phyloP scores from a whole-genome alignment of 1,140 invertebrate species.

The Micrasema longulum region DNA sequence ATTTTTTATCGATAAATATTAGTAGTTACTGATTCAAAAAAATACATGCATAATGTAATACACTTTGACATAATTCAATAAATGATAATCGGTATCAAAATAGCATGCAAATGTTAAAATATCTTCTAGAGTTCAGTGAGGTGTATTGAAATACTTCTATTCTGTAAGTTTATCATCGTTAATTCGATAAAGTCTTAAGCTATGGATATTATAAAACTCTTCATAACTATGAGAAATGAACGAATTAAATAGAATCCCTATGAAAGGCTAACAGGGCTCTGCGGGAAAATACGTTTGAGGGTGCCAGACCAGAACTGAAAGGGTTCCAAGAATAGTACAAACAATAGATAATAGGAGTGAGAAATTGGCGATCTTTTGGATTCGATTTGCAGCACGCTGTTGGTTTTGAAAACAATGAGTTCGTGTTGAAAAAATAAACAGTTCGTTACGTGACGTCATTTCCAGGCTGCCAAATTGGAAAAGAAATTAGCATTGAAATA shows the following conservation, averaged over 20 bases:
- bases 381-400: slow-evolving; percentile 18
- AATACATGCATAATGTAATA: too few relatives aligned
- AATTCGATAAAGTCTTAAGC: too few relatives aligned
- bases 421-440: background rate
- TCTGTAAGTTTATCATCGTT: too few relatives aligned
- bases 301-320: too few relatives aligned
- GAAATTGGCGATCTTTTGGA: slow-evolving; percentile 27
- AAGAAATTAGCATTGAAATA: slow-evolving; percentile 12
- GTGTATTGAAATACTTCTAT: too few relatives aligned
- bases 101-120: too few relatives aligned
- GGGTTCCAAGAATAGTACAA: background rate
- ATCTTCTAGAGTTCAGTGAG: background rate
- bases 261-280: background rate
- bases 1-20: too few relatives aligned
- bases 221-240: background rate
- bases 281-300: background rate
- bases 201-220: background rate
- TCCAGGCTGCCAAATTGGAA: background rate
- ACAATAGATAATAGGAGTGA: slow-evolving; percentile 27
- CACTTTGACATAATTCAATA: too few relatives aligned
- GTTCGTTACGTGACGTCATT: slow-evolving; percentile 9
- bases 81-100: too few relatives aligned
- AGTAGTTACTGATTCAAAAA: too few relatives aligned
- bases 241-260: background rate
- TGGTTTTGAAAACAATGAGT: background rate